Conservation (phyloP, 2,888 invertebrate genomes). For the Saturnia japonica region DNA sequence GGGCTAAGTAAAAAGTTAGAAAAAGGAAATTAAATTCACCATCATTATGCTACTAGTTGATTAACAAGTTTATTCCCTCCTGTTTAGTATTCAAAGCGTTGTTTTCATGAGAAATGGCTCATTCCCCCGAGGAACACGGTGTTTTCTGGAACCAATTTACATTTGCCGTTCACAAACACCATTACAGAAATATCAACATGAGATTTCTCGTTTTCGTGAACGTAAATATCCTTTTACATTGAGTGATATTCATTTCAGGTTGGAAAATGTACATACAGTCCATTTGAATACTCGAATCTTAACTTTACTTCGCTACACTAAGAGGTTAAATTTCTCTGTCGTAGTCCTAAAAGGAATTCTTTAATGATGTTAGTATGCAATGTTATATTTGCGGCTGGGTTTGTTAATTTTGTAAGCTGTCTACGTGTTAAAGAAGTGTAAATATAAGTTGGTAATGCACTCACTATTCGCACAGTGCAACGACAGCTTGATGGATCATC, state of each 20-base stretch:
- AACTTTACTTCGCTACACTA: conserved; percentile 33
- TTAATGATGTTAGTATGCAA: conserved; percentile 54
- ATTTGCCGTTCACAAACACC: conserved; percentile 20
- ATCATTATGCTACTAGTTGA: conserved; percentile 21
- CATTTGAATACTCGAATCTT: conserved; percentile 12
- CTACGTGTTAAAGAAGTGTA: conserved; percentile 34
- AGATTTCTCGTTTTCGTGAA: conserved; percentile 16
- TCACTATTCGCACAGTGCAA: conserved; percentile 11
- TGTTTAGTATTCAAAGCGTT: conserved; percentile 58
- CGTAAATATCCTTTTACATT: conserved; percentile 22
- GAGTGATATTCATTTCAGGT: conserved; percentile 22
- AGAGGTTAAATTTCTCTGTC: conserved; percentile 43
- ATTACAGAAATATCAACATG: conserved; percentile 29
- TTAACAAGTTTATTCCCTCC: conserved; percentile 42
- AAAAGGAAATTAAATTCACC: conserved; percentile 15
- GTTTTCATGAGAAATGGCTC: conserved; percentile 64
- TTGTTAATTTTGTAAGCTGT: conserved; percentile 30
- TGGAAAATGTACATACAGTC: conserved; percentile 3
- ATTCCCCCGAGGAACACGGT: conserved; percentile 54
- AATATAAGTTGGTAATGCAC: conserved; percentile 42
- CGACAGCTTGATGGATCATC: conserved; percentile 69
- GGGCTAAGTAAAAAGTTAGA: background rate
- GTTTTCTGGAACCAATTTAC: conserved; percentile 41
- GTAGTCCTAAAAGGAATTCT: conserved; percentile 30
- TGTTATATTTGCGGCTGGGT: conserved; percentile 42